A percentile compares a stretch with the other conserved stretches of the same genome.
Conservation (phyloP, 1,140 invertebrate genomes). For the Pogonus chalceus region DNA sequence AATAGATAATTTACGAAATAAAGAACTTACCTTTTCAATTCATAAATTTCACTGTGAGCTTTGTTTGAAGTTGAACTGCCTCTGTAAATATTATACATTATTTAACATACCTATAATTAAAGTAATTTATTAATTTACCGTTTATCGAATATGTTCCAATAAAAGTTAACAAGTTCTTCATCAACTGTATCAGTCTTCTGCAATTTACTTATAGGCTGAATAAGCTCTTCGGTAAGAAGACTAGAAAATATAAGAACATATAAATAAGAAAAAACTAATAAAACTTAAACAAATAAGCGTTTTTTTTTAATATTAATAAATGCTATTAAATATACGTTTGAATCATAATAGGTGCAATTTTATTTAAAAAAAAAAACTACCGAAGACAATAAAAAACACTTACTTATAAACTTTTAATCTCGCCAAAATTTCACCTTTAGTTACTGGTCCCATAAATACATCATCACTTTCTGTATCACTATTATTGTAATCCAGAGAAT, state of each 20-base stretch:
- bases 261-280: background rate
- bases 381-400: background rate
- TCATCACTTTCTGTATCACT: background rate
- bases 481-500: background rate
- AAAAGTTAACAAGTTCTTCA: background rate
- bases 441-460: background rate
- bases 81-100: background rate
- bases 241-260: background rate
- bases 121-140: background rate
- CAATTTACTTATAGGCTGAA: background rate
- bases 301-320: background rate
- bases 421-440: background rate
- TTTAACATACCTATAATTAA: background rate
- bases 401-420: background rate
- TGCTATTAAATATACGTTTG: background rate
- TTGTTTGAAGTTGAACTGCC: background rate
- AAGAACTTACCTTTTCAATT: too few relatives aligned
- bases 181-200: background rate
- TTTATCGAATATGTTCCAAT: background rate
- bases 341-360: background rate
- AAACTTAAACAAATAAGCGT: background rate
- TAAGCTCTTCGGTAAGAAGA: background rate
- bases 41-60: background rate
- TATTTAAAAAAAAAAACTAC: background rate
- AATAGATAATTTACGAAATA: too few relatives aligned